Percentiles rank a stretch among this genome's conserved stretches.
Conservation (phyloP, 1,140 invertebrate species). For the Scaptomyza pallida region DNA sequence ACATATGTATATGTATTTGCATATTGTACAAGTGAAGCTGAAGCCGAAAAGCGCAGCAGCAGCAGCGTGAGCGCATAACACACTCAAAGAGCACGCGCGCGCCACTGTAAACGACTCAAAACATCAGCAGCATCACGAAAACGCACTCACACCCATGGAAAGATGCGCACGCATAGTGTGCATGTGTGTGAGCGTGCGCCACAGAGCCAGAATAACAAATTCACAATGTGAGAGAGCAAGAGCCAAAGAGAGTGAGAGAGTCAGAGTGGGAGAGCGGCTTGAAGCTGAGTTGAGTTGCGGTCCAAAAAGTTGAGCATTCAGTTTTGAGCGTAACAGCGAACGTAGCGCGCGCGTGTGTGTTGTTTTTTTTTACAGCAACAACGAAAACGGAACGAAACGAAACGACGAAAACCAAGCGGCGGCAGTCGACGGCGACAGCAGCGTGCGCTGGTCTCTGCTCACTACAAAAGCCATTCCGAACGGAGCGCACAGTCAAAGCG, state of each 20-base stretch:
- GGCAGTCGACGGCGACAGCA: conserved; percentile 68
- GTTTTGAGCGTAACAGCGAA: conserved; percentile 37
- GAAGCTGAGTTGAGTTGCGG: conserved; percentile 29
- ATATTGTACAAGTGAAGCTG: background rate
- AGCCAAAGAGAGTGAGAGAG: conserved; percentile 13
- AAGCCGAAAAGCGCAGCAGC: background rate
- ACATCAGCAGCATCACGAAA: conserved; percentile 7
- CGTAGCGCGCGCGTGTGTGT: conserved; percentile 15
- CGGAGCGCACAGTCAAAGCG: conserved; percentile 65
- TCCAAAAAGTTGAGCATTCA: conserved; percentile 12
- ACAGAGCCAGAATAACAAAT: background rate
- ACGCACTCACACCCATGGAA: conserved; percentile 2
- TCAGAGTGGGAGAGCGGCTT: conserved; percentile 8
- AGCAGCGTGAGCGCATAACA: background rate
- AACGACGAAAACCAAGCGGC: conserved; percentile 60
- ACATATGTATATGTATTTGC: background rate
- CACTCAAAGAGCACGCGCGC: conserved; percentile 29
- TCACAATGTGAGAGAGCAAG: background rate
- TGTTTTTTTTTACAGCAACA: background rate
- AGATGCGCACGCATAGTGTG: conserved; percentile 14
- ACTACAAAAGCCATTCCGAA: conserved; percentile 60
- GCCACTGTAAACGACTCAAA: background rate
- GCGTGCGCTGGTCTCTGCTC: conserved; percentile 48
- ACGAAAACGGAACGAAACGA: conserved; percentile 47
- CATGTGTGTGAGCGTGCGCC: background rate